phyloP scores from a whole-genome alignment of 2,113 vertebrate species.

The Myxocyprinus asiaticus region DNA sequence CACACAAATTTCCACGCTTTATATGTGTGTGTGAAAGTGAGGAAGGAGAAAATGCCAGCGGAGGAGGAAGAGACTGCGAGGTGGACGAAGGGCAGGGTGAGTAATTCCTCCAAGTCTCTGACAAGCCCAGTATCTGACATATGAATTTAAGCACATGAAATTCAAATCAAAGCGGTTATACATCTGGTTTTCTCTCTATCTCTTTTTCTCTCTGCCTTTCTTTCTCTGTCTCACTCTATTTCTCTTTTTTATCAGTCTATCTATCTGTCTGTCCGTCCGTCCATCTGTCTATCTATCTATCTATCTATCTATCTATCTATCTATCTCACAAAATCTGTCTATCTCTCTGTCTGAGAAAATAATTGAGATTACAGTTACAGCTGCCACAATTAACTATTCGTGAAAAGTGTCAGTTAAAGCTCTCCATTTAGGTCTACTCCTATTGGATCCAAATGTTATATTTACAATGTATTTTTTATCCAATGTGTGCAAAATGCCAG shows the following conservation, averaged over 20 bases:
- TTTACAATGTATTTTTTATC: too few relatives aligned
- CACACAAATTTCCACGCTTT: constrained; percentile 5
- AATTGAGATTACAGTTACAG: too few relatives aligned
- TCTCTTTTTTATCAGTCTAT: not conserved
- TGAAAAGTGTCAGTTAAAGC: too few relatives aligned
- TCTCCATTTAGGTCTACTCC: too few relatives aligned
- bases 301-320: too few relatives aligned
- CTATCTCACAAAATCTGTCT: too few relatives aligned
- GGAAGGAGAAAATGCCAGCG: constrained; percentile 37
- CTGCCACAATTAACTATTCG: too few relatives aligned
- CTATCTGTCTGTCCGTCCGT: too few relatives aligned
- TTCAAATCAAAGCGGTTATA: constrained; percentile 16
- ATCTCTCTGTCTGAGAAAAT: too few relatives aligned
- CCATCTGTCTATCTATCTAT: too few relatives aligned
- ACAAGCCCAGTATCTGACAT: constrained; percentile 16
- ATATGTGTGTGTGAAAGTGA: constrained; percentile 21
- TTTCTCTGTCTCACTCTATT: not conserved
- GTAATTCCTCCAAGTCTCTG: constrained; percentile 21
- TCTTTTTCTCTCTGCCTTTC: not conserved
- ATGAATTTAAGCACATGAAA: constrained; percentile 19
- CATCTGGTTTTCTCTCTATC: not conserved
- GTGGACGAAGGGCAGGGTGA: constrained; percentile 17
- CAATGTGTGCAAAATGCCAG: too few relatives aligned
- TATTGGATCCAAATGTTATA: too few relatives aligned
- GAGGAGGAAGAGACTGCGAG: constrained; percentile 11